Conservation (phyloP, 2,888 invertebrate genomes). For the Tiphia femorata region DNA sequence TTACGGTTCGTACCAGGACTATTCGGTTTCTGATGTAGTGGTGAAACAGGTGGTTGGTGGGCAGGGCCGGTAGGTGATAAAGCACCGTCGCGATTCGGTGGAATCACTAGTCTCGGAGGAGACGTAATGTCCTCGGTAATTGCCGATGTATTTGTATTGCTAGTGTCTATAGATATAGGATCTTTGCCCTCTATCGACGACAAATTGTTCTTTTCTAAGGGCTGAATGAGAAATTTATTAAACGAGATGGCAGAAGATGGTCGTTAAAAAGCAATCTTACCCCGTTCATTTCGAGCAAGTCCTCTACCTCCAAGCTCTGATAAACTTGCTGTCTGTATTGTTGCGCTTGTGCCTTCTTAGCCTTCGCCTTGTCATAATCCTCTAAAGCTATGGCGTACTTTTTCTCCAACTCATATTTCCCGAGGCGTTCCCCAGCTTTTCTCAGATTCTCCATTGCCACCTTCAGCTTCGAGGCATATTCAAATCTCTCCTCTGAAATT, state of each 20-base stretch:
- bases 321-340: conserved; percentile 84
- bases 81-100: conserved; percentile 66
- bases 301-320: conserved; percentile 79
- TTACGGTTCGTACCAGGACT: conserved; percentile 69
- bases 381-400: conserved; percentile 92
- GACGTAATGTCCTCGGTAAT: conserved; percentile 56
- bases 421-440: conserved; percentile 89
- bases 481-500: conserved; percentile 86
- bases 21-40: conserved; percentile 70
- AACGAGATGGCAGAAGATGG: background rate
- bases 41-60: conserved; percentile 70
- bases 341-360: conserved; percentile 91
- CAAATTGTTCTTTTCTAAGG: conserved; percentile 61
- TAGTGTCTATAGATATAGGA: conserved; percentile 44
- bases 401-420: conserved; percentile 92
- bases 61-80: conserved; percentile 68
- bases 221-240: conserved; percentile 36
- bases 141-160: conserved; percentile 38
- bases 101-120: conserved; percentile 59
- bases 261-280: conserved; percentile 69
- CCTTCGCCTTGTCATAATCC: conserved; percentile 91
- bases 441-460: conserved; percentile 86
- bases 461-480: conserved; percentile 92
- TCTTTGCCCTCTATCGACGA: conserved; percentile 58
- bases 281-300: conserved; percentile 84